Evolutionary conservation across 2,797 vertebrate species (phyloP).

Genomic region (Sebastes diploproa): DNA sequence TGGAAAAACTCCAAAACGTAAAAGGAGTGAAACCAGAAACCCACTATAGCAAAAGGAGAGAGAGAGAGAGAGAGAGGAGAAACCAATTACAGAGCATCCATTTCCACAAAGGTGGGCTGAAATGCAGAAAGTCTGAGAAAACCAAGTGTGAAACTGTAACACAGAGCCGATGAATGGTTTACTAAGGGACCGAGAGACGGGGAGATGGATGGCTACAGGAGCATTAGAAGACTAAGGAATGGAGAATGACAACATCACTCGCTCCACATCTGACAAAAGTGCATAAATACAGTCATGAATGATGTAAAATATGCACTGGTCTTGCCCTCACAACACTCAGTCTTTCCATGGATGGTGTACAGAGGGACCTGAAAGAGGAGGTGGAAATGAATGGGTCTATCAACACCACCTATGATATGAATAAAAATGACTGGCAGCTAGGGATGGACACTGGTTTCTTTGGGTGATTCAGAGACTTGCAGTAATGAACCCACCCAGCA

Average conservation of each 20-base stretch:
- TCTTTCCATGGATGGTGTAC: not conserved
- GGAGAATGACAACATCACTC: not conserved
- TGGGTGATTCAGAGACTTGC: slow-evolving; percentile 55
- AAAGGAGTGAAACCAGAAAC: slow-evolving; percentile 4
- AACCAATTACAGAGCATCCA: not conserved
- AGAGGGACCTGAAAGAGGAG: not conserved
- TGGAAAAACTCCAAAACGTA: not conserved
- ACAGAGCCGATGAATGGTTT: slow-evolving; percentile 4
- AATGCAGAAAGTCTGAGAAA: not conserved
- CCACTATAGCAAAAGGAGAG: not conserved
- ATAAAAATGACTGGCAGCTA: not conserved
- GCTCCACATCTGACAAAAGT: slow-evolving; percentile 1
- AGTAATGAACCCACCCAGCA: slow-evolving; percentile 82
- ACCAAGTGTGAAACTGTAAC: not conserved
- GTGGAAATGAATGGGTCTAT: not conserved
- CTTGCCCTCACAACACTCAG: not conserved
- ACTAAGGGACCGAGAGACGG: not conserved
- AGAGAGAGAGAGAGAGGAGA: not conserved
- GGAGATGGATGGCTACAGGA: not conserved
- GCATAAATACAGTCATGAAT: not conserved
- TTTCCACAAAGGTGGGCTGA: not conserved
- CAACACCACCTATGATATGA: not conserved
- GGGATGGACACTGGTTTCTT: slow-evolving; percentile 2
- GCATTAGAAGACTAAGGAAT: not conserved
- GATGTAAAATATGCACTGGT: not conserved